Conservation (phyloP, 2,888 invertebrate genomes). For the Scaptomyza polygonia region DNA sequence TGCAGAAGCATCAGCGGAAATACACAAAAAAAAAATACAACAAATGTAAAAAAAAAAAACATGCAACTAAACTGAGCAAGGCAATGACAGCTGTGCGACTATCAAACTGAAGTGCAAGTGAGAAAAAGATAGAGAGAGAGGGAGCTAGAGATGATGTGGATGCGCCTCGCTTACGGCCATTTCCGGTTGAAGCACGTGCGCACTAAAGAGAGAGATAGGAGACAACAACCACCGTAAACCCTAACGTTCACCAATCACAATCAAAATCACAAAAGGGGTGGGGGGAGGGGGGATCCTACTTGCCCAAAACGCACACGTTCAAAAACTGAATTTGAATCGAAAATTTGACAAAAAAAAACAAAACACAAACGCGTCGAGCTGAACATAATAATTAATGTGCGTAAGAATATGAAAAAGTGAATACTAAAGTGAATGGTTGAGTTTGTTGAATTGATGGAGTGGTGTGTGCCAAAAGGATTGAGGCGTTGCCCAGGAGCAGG, state of each 20-base stretch:
- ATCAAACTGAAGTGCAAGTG: slow-evolving; percentile 14
- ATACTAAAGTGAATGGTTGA: slow-evolving; percentile 25
- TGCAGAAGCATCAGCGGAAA: slow-evolving; percentile 69
- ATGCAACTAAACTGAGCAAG: slow-evolving; percentile 49
- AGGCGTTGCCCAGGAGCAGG: slow-evolving; percentile 62
- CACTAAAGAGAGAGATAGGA: slow-evolving; percentile 56
- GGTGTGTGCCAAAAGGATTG: slow-evolving; percentile 79
- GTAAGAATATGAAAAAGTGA: slow-evolving; percentile 61
- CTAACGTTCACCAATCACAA: slow-evolving; percentile 53
- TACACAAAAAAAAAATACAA: slow-evolving; percentile 56
- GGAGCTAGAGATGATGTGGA: slow-evolving; percentile 41
- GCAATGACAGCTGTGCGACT: slow-evolving; percentile 56
- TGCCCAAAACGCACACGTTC: slow-evolving; percentile 81
- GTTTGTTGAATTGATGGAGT: slow-evolving; percentile 27
- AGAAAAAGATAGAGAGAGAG: slow-evolving; percentile 35
- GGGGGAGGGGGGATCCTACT: slow-evolving; percentile 51
- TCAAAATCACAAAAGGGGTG: slow-evolving; percentile 26
- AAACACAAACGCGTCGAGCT: slow-evolving; percentile 26
- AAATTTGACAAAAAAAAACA: slow-evolving; percentile 58
- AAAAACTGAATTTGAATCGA: slow-evolving; percentile 42
- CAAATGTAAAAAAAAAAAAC: slow-evolving; percentile 39
- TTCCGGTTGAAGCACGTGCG: slow-evolving; percentile 84
- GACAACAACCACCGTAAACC: slow-evolving; percentile 55
- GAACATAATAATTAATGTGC: slow-evolving; percentile 72
- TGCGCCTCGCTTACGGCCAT: slow-evolving; percentile 80